phyloP scores from a whole-genome alignment of 2,797 vertebrate species.

The Mus spretus region DNA sequence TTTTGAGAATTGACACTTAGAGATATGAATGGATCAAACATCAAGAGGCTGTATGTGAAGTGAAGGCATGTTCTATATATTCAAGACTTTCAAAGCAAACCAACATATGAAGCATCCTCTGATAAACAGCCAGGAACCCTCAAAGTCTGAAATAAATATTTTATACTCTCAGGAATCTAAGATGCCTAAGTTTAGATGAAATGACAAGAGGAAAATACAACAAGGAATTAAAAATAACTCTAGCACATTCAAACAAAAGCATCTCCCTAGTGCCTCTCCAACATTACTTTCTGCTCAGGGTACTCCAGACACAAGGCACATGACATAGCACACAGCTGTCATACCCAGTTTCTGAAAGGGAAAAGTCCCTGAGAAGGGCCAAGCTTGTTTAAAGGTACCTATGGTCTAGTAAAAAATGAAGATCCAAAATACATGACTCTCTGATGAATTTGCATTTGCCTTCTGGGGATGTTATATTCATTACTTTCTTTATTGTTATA shows the following conservation, averaged over 20 bases:
- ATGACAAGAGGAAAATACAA: background rate
- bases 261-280: background rate
- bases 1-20: background rate
- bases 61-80: background rate
- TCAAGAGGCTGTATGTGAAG: background rate
- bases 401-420: background rate
- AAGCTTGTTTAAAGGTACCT: background rate
- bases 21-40: background rate
- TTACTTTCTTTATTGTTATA: background rate
- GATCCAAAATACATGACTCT: background rate
- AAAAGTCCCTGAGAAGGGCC: background rate
- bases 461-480: background rate
- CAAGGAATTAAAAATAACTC: background rate
- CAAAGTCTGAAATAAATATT: conserved; percentile 17
- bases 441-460: background rate
- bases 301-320: background rate
- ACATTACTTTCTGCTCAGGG: background rate
- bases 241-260: background rate
- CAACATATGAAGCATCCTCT: background rate
- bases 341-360: background rate
- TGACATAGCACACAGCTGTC: background rate
- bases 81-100: conserved; percentile 6
- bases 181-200: background rate
- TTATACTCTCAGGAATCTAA: background rate
- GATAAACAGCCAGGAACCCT: background rate